Percentiles rank a stretch among this genome's conserved stretches.
Evolutionary conservation across 2,797 vertebrate genomes (phyloP).

Genomic region (Myotis vivesi): DNA sequence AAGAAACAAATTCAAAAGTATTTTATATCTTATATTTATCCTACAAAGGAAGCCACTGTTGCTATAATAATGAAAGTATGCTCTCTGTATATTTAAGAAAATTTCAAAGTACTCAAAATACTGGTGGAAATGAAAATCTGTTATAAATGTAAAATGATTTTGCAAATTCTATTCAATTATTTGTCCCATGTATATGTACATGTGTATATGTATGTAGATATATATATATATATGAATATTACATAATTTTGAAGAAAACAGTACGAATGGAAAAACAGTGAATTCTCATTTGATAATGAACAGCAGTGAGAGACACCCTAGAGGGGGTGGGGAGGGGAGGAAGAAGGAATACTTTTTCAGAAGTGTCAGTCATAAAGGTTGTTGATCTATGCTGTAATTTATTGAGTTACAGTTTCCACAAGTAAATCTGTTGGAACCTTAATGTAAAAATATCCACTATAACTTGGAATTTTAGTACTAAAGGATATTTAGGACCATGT

Average conservation of each 20-base stretch:
- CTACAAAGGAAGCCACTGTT: slow-evolving; percentile 51
- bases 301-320: not conserved
- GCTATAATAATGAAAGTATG: not conserved
- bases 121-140: not conserved
- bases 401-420: not conserved
- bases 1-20: slow-evolving; percentile 11
- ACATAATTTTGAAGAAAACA: not conserved
- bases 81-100: slow-evolving; percentile 58
- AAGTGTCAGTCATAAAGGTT: not conserved
- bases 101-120: not conserved
- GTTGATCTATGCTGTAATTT: not conserved
- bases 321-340: too few relatives aligned
- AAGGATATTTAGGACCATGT: not conserved
- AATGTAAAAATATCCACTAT: not conserved
- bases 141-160: not conserved
- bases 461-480: not conserved
- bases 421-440: not conserved
- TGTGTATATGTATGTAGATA: not conserved
- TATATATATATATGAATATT: not conserved
- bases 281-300: not conserved
- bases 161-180: not conserved
- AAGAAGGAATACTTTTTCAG: not conserved
- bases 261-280: not conserved
- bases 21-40: slow-evolving; percentile 39
- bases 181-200: not conserved